Conservation (phyloP, 1,140 invertebrate genomes). For the Zaprionus lachaisei region DNA sequence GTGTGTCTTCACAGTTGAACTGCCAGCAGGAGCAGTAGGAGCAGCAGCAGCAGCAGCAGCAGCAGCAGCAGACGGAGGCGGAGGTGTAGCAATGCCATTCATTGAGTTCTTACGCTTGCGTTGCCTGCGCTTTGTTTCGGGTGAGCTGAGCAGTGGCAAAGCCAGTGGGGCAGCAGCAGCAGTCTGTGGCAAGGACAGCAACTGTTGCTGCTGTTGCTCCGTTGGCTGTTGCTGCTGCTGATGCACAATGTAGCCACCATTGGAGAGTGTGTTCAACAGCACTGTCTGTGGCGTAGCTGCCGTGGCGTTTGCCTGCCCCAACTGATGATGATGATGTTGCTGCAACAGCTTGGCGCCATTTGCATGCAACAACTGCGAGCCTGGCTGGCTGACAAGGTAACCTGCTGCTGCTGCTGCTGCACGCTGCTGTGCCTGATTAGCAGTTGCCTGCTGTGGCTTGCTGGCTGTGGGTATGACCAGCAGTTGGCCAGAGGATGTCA, state of each 20-base stretch:
- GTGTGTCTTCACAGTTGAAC: constrained; percentile 59
- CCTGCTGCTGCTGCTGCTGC: constrained; percentile 46
- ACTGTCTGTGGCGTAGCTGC: constrained; percentile 86
- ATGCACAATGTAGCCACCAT: constrained; percentile 92
- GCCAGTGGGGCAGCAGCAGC: not conserved
- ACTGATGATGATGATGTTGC: constrained; percentile 80
- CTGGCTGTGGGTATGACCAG: constrained; percentile 85
- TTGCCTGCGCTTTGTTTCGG: constrained; percentile 85
- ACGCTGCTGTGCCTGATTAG: constrained; percentile 54
- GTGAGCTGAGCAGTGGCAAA: constrained; percentile 86
- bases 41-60: not conserved
- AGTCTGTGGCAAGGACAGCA: constrained; percentile 88
- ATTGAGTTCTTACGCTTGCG: constrained; percentile 62
- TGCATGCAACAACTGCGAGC: constrained; percentile 63
- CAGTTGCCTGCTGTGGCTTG: constrained; percentile 51
- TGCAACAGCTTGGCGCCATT: constrained; percentile 65
- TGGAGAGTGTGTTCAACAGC: constrained; percentile 92
- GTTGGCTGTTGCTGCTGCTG: constrained; percentile 84
- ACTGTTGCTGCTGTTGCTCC: constrained; percentile 81
- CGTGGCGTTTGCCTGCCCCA: constrained; percentile 78
- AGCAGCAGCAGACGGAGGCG: constrained; percentile 3
- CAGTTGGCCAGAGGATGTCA: constrained; percentile 84
- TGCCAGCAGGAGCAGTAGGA: not conserved
- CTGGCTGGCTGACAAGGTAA: constrained; percentile 74
- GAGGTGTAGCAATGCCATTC: constrained; percentile 60